Evolutionary conservation across 1,140 invertebrate species (phyloP).

Genomic region (Dryas iulia): DNA sequence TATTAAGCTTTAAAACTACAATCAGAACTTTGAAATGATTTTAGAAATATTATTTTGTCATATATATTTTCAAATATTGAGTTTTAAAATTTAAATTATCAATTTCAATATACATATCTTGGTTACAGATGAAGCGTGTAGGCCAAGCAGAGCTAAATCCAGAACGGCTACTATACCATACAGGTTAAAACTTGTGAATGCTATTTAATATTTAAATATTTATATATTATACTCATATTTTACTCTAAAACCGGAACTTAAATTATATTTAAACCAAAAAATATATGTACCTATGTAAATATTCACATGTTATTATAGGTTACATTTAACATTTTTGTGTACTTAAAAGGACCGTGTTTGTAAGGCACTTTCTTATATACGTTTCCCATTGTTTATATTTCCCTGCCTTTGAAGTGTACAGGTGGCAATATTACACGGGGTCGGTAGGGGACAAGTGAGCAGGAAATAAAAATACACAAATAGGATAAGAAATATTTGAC

Average conservation of each 20-base stretch:
- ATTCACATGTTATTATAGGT: background rate
- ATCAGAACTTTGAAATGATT: slow-evolving; percentile 42
- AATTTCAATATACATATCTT: slow-evolving; percentile 58
- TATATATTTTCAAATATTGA: background rate
- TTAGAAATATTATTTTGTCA: background rate
- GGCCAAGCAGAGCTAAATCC: slow-evolving; percentile 79
- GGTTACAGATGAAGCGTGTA: slow-evolving; percentile 78
- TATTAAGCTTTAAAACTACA: slow-evolving; percentile 67
- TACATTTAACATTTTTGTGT: background rate
- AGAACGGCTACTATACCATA: slow-evolving; percentile 76
- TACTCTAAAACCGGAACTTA: too few species aligned
- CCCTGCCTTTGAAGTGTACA: background rate
- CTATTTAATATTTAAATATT: too few species aligned
- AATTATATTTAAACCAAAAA: too few species aligned
- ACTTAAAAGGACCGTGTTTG: too few species aligned
- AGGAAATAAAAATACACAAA: background rate
- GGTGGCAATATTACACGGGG: background rate
- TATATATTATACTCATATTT: too few species aligned
- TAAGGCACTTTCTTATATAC: too few species aligned
- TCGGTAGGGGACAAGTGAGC: background rate
- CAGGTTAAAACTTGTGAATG: slow-evolving; percentile 46
- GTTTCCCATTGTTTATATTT: background rate
- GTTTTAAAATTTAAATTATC: background rate
- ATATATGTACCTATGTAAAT: too few species aligned
- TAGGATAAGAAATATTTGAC: background rate